These are phyloP conservation scores for Stictonetta naevosa DNA, from an alignment of 2,113 vertebrate genomes.

Conservation along the genomic window DNA sequence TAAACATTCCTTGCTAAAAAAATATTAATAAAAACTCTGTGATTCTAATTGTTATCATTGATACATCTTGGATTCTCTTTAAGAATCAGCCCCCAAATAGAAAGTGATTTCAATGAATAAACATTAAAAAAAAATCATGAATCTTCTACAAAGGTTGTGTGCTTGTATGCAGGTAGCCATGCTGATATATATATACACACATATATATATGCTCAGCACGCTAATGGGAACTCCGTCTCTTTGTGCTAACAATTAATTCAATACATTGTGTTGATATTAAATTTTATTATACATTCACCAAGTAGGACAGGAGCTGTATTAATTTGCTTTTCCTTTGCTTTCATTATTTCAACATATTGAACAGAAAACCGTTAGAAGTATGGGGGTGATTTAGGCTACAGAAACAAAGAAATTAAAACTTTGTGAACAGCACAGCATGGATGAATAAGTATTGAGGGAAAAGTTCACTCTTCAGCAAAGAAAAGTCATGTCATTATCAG, in stretches of 20 bases:
- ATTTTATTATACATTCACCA: not conserved
- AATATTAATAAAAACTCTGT: not conserved
- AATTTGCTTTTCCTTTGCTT: not conserved
- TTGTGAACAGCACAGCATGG: not conserved
- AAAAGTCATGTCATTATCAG: not conserved
- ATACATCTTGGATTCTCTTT: not conserved
- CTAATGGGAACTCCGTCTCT: not conserved
- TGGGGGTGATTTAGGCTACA: not conserved
- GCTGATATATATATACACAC: no score
- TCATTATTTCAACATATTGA: not conserved
- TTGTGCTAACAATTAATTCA: not conserved
- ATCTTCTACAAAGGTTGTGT: not conserved
- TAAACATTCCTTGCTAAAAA: not conserved
- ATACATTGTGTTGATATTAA: not conserved
- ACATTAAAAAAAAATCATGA: not conserved
- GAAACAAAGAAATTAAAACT: not conserved
- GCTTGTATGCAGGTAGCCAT: not conserved
- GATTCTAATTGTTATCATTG: not conserved
- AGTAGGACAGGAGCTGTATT: not conserved
- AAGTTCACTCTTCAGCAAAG: not conserved
- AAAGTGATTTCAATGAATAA: not conserved
- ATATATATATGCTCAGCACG: not conserved
- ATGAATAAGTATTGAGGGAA: not conserved
- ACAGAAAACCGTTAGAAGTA: not conserved
- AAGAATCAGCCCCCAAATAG: not conserved